These are phyloP conservation scores for Acrocephalus arundinaceus DNA, from an alignment of 2,113 vertebrate genomes.

Conservation along the genomic window DNA sequence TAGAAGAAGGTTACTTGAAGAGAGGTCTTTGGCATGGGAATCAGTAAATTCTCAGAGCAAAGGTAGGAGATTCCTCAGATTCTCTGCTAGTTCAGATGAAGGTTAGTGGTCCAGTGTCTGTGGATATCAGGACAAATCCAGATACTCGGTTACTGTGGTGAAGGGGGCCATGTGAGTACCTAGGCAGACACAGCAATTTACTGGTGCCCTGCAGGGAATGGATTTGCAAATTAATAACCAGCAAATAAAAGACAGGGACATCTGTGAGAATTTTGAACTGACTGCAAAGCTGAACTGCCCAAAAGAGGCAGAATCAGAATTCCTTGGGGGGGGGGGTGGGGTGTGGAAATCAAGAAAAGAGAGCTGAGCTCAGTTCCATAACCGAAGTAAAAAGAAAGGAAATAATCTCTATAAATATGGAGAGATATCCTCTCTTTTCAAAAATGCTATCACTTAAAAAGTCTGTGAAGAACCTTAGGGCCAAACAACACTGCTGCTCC, in stretches of 20 bases:
- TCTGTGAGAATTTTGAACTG: neutral
- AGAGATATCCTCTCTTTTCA: neutral
- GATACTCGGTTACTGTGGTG: neutral
- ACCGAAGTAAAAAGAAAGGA: neutral
- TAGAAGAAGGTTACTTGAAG: neutral
- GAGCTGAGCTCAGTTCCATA: neutral
- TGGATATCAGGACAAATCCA: neutral
- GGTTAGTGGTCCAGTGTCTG: neutral
- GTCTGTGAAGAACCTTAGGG: neutral
- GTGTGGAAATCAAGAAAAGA: neutral
- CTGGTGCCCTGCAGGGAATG: neutral
- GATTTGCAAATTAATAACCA: slow-evolving; percentile 33
- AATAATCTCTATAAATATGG: neutral
- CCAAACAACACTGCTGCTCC: neutral
- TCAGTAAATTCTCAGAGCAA: neutral
- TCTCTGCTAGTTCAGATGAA: neutral
- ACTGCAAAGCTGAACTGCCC: neutral
- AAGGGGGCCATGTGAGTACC: neutral
- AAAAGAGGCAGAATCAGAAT: neutral
- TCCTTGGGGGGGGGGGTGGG: neutral
- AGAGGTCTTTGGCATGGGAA: neutral
- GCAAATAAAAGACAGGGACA: slow-evolving; percentile 41
- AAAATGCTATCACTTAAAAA: neutral
- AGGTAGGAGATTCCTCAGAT: neutral
- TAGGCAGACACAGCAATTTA: neutral